These are phyloP conservation scores for Tinea semifulvella DNA, from an alignment of 2,888 invertebrate genomes.

Conservation along the genomic window DNA sequence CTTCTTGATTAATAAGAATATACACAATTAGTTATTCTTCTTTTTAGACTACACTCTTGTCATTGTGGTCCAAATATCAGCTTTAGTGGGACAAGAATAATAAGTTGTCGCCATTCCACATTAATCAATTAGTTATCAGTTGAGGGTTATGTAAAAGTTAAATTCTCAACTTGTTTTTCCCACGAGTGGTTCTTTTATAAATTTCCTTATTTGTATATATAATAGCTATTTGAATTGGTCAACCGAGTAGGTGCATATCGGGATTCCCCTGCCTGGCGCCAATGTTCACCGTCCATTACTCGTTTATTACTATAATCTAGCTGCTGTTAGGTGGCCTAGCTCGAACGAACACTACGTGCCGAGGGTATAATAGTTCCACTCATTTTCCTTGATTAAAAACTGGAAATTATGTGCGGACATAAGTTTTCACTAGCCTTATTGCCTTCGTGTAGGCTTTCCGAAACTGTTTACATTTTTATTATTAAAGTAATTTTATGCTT, in stretches of 20 bases:
- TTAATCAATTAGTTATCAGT: too few species aligned
- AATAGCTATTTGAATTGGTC: neutral
- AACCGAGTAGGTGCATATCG: neutral
- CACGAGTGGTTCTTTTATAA: too few species aligned
- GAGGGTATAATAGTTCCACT: constrained; percentile 2
- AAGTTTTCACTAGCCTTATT: neutral
- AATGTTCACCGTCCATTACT: constrained; percentile 13
- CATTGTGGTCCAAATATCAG: too few species aligned
- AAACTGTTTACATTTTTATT: neutral
- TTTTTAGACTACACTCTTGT: too few species aligned
- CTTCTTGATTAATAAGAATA: too few species aligned
- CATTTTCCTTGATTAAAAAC: constrained; percentile 13
- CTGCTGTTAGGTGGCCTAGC: constrained; percentile 11
- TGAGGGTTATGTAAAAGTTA: too few species aligned
- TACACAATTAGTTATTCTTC: too few species aligned
- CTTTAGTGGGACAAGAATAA: too few species aligned
- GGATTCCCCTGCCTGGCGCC: constrained; percentile 11
- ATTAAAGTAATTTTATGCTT: too few species aligned
- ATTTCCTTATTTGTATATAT: too few species aligned
- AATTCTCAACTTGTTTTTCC: too few species aligned
- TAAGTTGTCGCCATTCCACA: too few species aligned
- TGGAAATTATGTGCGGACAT: neutral
- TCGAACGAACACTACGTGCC: constrained; percentile 5
- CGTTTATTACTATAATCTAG: constrained; percentile 14
- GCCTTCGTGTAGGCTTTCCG: neutral